These are phyloP conservation scores for Caerostris extrusa DNA, from an alignment of 1,140 invertebrate genomes.

Conservation along the genomic window DNA sequence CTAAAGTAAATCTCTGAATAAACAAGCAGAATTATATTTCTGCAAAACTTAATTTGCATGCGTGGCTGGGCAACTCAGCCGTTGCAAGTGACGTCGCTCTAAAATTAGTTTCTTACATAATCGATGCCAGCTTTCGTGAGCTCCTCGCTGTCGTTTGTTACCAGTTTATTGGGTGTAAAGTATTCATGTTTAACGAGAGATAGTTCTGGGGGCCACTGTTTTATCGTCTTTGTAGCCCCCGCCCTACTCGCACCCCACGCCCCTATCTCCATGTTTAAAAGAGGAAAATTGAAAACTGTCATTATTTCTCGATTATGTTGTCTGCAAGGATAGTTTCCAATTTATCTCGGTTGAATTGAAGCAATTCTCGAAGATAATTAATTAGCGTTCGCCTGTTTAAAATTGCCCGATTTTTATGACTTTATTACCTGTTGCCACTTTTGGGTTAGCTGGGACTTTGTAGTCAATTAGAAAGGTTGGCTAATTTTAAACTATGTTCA, in stretches of 20 bases:
- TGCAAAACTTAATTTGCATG: slow-evolving; percentile 37
- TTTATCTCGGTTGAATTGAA: slow-evolving; percentile 35
- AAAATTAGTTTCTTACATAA: slow-evolving; percentile 23
- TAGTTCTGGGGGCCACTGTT: slow-evolving; percentile 8
- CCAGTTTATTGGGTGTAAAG: slow-evolving; percentile 47
- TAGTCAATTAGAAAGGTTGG: neutral
- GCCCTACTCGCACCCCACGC: neutral
- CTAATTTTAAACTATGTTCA: neutral
- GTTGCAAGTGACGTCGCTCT: neutral
- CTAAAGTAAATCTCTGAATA: slow-evolving; percentile 2
- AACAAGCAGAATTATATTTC: slow-evolving; percentile 21
- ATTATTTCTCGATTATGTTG: slow-evolving; percentile 44
- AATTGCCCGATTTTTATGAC: slow-evolving; percentile 3
- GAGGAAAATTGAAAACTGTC: slow-evolving; percentile 55
- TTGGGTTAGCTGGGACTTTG: neutral
- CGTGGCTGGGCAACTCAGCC: neutral
- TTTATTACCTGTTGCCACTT: slow-evolving; percentile 44
- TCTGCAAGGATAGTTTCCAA: slow-evolving; percentile 26
- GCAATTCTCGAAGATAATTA: slow-evolving; percentile 37
- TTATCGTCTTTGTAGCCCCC: neutral
- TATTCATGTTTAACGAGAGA: slow-evolving; percentile 50
- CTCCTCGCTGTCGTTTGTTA: slow-evolving; percentile 15
- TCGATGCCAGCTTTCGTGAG: neutral
- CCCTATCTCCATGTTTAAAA: slow-evolving; percentile 1
- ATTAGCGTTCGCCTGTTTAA: slow-evolving; percentile 21